Conservation (phyloP, 2,888 invertebrate genomes). For the Synanthedon formicaeformis region DNA sequence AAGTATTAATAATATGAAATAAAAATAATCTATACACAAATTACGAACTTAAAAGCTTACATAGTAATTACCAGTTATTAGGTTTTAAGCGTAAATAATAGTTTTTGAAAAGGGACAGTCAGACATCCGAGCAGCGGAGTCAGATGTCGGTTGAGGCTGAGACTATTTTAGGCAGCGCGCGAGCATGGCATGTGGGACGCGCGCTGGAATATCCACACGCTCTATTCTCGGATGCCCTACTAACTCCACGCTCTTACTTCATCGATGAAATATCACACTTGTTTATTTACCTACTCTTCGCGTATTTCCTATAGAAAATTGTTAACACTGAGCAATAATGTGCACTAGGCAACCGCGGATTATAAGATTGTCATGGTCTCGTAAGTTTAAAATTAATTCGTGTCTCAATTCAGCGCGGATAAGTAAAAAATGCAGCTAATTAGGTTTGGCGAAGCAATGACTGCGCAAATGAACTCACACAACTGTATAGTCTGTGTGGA, state of each 20-base stretch:
- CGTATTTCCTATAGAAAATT: not conserved
- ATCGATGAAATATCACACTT: conserved; percentile 12
- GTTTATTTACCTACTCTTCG: not conserved
- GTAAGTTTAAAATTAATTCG: conserved; percentile 35
- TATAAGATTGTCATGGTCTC: conserved; percentile 37
- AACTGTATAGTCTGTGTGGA: conserved; percentile 22
- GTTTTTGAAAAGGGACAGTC: conserved; percentile 7
- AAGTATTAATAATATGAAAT: too few relatives aligned
- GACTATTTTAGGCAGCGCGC: conserved; percentile 57
- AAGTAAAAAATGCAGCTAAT: conserved; percentile 36
- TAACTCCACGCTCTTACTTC: conserved; percentile 34
- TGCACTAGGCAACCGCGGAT: conserved; percentile 2
- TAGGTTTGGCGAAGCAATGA: conserved; percentile 29
- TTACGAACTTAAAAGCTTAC: too few relatives aligned
- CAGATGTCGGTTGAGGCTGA: conserved; percentile 33
- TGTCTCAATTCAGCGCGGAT: conserved; percentile 26
- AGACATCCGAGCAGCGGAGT: conserved; percentile 18
- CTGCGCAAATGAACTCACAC: conserved; percentile 12
- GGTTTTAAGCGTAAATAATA: not conserved
- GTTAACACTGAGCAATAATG: not conserved
- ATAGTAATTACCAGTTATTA: too few relatives aligned
- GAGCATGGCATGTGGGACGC: conserved; percentile 51
- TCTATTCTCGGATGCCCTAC: conserved; percentile 61
- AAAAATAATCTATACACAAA: too few relatives aligned
- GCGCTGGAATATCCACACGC: conserved; percentile 54